phyloP scores from a whole-genome alignment of 2,888 invertebrate species.

The Myopa testacea region DNA sequence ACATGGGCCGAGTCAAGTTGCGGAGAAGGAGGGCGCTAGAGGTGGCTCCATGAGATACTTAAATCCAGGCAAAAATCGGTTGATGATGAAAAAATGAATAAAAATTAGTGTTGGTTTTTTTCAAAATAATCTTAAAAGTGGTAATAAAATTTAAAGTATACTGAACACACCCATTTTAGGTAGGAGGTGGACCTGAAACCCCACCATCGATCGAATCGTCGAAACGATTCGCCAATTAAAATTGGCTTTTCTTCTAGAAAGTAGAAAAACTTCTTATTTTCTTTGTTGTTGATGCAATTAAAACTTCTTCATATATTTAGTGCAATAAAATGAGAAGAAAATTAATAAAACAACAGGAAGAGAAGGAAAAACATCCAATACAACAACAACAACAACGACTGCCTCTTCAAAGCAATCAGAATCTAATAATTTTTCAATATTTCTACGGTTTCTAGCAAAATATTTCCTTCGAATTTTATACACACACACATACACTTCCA shows the following conservation, averaged over 20 bases:
- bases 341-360: background rate
- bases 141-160: too few species aligned
- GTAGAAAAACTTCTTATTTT: background rate
- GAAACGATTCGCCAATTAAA: conserved; percentile 26
- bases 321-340: conserved; percentile 10
- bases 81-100: background rate
- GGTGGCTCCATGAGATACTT: background rate
- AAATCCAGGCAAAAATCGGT: background rate
- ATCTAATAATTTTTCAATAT: conserved; percentile 31
- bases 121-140: too few species aligned
- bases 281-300: conserved; percentile 30
- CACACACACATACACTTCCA: background rate
- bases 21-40: background rate
- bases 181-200: too few species aligned
- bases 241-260: conserved; percentile 9
- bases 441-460: conserved; percentile 23
- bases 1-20: background rate
- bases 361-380: background rate
- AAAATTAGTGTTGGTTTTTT: too few species aligned
- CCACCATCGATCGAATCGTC: too few species aligned
- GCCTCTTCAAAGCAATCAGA: background rate
- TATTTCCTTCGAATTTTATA: conserved; percentile 4
- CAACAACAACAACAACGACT: background rate
- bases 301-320: conserved; percentile 18
- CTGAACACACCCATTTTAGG: too few species aligned